phyloP scores from a whole-genome alignment of 2,797 vertebrate genomes.

The Sandelia bainsii region DNA sequence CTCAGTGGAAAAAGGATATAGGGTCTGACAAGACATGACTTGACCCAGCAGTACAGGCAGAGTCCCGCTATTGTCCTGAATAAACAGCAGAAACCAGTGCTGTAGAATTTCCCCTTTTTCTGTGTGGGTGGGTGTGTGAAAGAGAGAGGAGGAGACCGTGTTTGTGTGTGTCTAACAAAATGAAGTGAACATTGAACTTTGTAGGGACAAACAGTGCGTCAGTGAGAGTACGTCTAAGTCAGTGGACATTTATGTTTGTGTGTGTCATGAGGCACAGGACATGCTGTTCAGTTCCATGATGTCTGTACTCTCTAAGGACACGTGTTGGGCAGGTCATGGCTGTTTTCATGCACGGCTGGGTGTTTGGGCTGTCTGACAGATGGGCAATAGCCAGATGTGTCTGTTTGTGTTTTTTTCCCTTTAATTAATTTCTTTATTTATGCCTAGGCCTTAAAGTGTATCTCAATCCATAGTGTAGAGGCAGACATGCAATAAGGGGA shows the following conservation, averaged over 20 bases:
- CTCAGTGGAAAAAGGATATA: conserved; percentile 75
- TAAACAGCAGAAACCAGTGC: conserved; percentile 60
- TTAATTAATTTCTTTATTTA: too few relatives aligned
- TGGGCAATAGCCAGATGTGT: conserved; percentile 61
- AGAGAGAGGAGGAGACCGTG: neutral
- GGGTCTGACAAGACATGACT: conserved; percentile 80
- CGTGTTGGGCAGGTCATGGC: conserved; percentile 45
- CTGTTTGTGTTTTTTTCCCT: conserved; percentile 1
- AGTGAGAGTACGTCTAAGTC: conserved; percentile 15
- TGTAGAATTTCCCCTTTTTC: conserved; percentile 43
- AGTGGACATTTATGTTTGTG: conserved; percentile 6
- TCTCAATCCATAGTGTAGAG: too few relatives aligned
- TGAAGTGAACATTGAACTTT: conserved; percentile 22
- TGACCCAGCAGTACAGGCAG: conserved; percentile 66
- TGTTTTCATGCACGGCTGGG: conserved; percentile 59
- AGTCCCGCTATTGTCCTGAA: conserved; percentile 68
- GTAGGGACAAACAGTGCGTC: conserved; percentile 21
- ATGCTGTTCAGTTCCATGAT: conserved; percentile 40
- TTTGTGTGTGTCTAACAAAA: conserved; percentile 31
- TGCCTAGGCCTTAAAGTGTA: too few relatives aligned
- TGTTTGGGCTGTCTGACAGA: conserved; percentile 64
- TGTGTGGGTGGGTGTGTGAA: conserved; percentile 14
- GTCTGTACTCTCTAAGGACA: conserved; percentile 54
- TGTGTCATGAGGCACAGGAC: conserved; percentile 14
- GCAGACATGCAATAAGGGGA: too few relatives aligned